These are phyloP conservation scores for Laticauda colubrina DNA, from an alignment of 2,113 vertebrate species.

Conservation along the genomic window DNA sequence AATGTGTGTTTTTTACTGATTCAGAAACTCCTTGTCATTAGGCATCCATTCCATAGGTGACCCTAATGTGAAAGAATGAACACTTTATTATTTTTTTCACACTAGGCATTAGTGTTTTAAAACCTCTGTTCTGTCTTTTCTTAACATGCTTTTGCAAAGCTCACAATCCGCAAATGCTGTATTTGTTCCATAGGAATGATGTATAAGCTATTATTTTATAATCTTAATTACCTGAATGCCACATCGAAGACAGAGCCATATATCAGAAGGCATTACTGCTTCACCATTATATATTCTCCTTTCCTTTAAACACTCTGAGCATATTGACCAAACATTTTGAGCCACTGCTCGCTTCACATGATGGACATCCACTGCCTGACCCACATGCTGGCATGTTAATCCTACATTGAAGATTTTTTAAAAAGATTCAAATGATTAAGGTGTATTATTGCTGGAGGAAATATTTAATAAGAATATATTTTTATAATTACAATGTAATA, in stretches of 20 bases:
- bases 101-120: neutral
- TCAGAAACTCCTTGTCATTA: neutral
- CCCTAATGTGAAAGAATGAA: neutral
- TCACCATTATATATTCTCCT: constrained; percentile 80
- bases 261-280: constrained; percentile 72
- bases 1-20: neutral
- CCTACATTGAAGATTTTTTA: constrained; percentile 62
- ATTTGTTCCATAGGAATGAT: neutral
- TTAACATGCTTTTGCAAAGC: neutral
- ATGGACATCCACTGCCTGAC: constrained; percentile 85
- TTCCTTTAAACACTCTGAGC: constrained; percentile 90
- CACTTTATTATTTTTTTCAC: neutral
- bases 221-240: constrained; percentile 84
- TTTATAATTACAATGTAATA: neutral
- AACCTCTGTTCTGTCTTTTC: neutral
- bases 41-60: neutral
- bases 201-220: rapidly evolving
- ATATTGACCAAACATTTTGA: constrained; percentile 85
- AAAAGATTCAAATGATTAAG: neutral
- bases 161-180: neutral
- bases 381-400: constrained; percentile 91
- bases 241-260: constrained; percentile 93
- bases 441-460: neutral
- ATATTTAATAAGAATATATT: neutral
- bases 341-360: constrained; percentile 87